Evolutionary conservation across 92 coral and sea anemone genomes (phyloP), one percentile per base, ranked within the genome.

Genomic region (Diadumene lineata): DNA sequence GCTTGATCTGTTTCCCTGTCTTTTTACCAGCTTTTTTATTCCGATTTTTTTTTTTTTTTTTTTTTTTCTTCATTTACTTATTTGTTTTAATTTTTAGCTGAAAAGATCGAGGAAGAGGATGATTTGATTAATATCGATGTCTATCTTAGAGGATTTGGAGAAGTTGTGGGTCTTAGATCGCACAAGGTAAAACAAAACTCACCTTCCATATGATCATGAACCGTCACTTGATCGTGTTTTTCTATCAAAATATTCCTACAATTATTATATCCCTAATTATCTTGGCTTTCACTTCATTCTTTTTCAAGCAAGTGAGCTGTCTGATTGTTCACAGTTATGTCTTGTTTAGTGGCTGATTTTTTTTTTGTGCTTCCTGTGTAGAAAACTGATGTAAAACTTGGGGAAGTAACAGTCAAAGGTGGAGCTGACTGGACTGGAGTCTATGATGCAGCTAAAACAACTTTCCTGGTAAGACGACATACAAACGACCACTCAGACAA

Each of bases 361-460:
- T 65, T 65, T 25, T 65, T 43, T 65, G n/a, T n/a, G n/a, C 23
- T 26, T 38, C 7, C 21, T 33, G 8, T 1, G 50, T 69, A 91
- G 93, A 91, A 79, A 75, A 57, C 71, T 0, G 88, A 91, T 61
- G 86, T 91, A 67, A 83, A 69, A 71, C 82, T 91, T 79, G 97
- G 90, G 31, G 61, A 80, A 24, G 92, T 91, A 13, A 51, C 77
- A 31, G 85, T 91, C 0, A 79, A 79, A 34, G 86, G 90, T 28
- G 90, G 89, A 1, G 56, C 82, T 1, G 90, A 91, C 79, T 87
- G 92, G 97, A 77, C 81, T 16, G 88, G 90, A 27, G 97, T 91
- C 15, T 84, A 86, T 61, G 97, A 87, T 30, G 97, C 97, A 55
- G 89, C 90, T 15, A 83, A 73, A 65, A 81, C 55, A 58, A 73